phyloP scores from a whole-genome alignment of 2,113 vertebrate species.

The Sinocyclocheilus grahami region DNA sequence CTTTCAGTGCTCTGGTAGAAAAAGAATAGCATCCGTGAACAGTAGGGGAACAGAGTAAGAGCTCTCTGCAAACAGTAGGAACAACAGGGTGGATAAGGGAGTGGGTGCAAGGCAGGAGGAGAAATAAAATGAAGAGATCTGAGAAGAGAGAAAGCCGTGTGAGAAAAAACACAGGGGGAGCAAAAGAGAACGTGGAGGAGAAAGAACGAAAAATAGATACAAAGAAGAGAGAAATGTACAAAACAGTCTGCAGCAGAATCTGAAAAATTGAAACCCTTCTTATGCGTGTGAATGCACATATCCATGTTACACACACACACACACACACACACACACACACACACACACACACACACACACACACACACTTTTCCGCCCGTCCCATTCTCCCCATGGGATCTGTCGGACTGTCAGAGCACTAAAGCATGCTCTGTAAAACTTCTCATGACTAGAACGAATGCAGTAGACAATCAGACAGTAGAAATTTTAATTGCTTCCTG shows the following conservation, averaged over 20 bases:
- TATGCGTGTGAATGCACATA: neutral
- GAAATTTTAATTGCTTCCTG: slow-evolving; percentile 65
- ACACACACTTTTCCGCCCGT: neutral
- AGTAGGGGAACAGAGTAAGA: slow-evolving; percentile 45
- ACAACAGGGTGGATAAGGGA: slow-evolving; percentile 69
- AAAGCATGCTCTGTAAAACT: slow-evolving; percentile 6
- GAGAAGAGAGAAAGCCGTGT: slow-evolving; percentile 10
- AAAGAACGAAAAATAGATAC: neutral
- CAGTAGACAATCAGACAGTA: slow-evolving; percentile 40
- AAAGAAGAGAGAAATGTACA: neutral
- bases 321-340: neutral
- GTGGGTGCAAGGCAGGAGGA: slow-evolving; percentile 70
- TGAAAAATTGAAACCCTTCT: neutral
- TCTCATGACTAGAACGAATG: slow-evolving; percentile 37
- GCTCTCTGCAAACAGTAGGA: slow-evolving; percentile 51
- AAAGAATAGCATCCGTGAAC: slow-evolving; percentile 73
- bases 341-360: neutral
- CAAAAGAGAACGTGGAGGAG: slow-evolving; percentile 59
- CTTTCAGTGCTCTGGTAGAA: slow-evolving; percentile 91
- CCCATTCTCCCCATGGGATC: neutral
- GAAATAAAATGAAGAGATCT: slow-evolving; percentile 53
- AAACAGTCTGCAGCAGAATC: slow-evolving; percentile 3
- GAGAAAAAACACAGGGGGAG: slow-evolving; percentile 25
- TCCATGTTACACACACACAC: neutral
- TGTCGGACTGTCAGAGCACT: neutral